Evolutionary conservation across 2,113 vertebrate genomes (phyloP).

Genomic region (Macrotis lagotis): DNA sequence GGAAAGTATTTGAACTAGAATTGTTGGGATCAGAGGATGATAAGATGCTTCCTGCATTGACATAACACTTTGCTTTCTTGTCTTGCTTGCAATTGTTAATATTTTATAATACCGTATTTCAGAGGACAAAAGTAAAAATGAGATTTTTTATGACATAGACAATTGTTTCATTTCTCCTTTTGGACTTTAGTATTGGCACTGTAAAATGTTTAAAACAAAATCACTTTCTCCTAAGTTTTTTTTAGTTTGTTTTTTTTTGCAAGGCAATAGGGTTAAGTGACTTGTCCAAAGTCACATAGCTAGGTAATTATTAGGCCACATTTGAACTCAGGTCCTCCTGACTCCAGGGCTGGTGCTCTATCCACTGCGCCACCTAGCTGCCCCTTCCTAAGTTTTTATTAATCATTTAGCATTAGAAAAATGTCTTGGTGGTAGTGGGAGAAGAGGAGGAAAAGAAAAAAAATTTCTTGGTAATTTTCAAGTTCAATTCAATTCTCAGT

Average conservation of each 20-base stretch:
- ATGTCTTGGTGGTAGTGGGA: neutral
- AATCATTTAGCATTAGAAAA: conserved; percentile 24
- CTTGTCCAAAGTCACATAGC: too few species aligned
- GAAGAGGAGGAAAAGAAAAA: neutral
- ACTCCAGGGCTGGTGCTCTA: too few species aligned
- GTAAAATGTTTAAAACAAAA: neutral
- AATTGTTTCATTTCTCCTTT: conserved; percentile 62
- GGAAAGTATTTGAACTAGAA: neutral
- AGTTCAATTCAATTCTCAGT: neutral
- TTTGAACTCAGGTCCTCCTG: too few species aligned
- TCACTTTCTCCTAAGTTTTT: neutral
- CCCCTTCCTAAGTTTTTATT: too few species aligned
- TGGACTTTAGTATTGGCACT: conserved; percentile 48
- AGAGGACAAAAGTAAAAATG: conserved; percentile 31
- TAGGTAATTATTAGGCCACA: too few species aligned
- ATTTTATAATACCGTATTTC: conserved; percentile 49
- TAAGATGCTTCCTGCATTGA: conserved; percentile 42
- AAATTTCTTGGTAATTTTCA: neutral
- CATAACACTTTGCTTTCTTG: conserved; percentile 16
- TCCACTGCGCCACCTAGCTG: too few species aligned
- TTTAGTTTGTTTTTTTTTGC: too few species aligned
- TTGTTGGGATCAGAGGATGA: conserved; percentile 7
- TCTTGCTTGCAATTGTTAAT: conserved; percentile 33
- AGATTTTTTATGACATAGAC: conserved; percentile 57
- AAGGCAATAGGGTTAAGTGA: too few species aligned